Evolutionary conservation across 2,888 invertebrate species (phyloP), one percentile per base, ranked within the genome.

Genomic region (Masnerella sp.): DNA sequence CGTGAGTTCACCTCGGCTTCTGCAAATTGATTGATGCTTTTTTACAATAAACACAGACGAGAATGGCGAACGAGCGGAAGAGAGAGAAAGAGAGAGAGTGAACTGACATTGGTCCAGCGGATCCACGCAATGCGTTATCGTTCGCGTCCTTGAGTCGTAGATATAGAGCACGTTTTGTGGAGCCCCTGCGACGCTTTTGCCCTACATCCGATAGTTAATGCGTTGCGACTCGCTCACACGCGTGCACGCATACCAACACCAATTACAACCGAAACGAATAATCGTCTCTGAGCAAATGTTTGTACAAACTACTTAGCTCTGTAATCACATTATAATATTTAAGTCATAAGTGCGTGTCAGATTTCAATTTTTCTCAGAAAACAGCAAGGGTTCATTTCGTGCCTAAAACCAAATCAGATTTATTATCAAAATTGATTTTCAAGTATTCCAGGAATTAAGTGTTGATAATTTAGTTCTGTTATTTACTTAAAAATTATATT

Each of bases 181-280:
- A 62, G 52, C 64, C 64, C 64, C 64, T 64, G 52, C 52, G 30
- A 64, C 52, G 52, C 43, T 52, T 64, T 45, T 64, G 64, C 64
- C 64, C 64, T 54, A 64, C 64, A 64, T 64, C 64, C 64, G 64
- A 64, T 28, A 28, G 64, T 64, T 62, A 62, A 34, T 42, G 11
- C 28, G 47, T 51, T 22, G 20, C 28, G 25, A 38, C 52, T 38
- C 18, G 22, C 59, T 28, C 20, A 47, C 28, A 28, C 15, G 47
- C 47, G 38, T 47, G 38, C 11, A 47, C 18, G 38, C 18, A 59
- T 32, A 36, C 30, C 38, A 40, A 58, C 15, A 15, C 45, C 58
- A 58, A 61, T 61, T 61, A 61, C 49, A 61, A 20, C 30, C 32
- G 17, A 61, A 61, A 49, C 42, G 49, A 51, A 51, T 51, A 61